A percentile compares a stretch with the other conserved stretches of the same genome.
These are phyloP conservation scores for Laticauda colubrina DNA, from an alignment of 2,113 vertebrate genomes.

Conservation along the genomic window DNA sequence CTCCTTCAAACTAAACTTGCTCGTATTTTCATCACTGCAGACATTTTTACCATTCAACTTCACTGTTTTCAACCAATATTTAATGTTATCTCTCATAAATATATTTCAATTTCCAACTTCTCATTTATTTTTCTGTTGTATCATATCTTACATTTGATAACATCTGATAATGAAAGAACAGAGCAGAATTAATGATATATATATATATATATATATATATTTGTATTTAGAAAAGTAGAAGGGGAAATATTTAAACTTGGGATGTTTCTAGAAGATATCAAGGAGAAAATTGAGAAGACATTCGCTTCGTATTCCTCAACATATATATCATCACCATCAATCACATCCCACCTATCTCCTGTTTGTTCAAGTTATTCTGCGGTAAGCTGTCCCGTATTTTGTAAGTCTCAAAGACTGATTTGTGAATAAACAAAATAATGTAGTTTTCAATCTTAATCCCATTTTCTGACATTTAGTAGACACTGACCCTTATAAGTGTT, in stretches of 20 bases:
- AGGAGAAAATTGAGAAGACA: constrained; percentile 75
- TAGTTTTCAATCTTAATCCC: background rate
- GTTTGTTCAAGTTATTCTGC: constrained; percentile 55
- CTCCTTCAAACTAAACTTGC: background rate
- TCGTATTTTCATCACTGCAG: background rate
- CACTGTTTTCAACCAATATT: constrained; percentile 2
- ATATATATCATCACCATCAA: background rate
- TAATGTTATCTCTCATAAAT: constrained; percentile 3
- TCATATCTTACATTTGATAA: background rate
- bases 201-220: background rate
- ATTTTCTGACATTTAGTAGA: constrained; percentile 17
- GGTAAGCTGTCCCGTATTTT: constrained; percentile 68
- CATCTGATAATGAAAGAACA: background rate
- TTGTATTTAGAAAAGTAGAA: constrained; percentile 78
- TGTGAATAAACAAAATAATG: background rate
- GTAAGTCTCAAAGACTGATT: background rate
- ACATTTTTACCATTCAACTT: background rate
- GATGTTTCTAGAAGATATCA: constrained; percentile 80
- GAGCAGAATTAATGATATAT: constrained; percentile 1
- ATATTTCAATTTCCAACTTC: background rate
- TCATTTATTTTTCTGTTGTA: background rate
- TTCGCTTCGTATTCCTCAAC: constrained; percentile 29
- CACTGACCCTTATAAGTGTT: constrained; percentile 8
- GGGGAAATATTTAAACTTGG: constrained; percentile 84
- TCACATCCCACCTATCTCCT: constrained; percentile 23